Conservation (phyloP, 1,140 invertebrate genomes). For the Oreohelix idahoensis region DNA sequence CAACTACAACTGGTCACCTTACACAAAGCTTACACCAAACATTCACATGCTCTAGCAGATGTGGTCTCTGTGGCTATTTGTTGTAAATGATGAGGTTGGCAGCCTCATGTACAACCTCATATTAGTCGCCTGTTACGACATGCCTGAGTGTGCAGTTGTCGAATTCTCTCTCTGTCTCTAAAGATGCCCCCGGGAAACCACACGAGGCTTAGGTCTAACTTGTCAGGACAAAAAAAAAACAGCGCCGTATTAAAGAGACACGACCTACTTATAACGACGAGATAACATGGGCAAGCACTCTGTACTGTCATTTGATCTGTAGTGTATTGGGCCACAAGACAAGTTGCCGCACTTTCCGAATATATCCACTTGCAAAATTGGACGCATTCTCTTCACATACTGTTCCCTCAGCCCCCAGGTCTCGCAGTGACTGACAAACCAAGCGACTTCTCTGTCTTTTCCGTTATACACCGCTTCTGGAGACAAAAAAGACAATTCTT, state of each 20-base stretch:
- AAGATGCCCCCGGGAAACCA: too few species aligned
- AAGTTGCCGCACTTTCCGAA: slow-evolving; percentile 24
- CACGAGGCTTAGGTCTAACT: too few species aligned
- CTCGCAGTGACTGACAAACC: slow-evolving; percentile 36
- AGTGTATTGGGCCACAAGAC: slow-evolving; percentile 4
- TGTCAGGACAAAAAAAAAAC: too few species aligned
- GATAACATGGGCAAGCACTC: slow-evolving; percentile 21
- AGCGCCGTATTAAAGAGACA: neutral
- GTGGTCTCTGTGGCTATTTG: too few species aligned
- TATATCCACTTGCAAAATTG: neutral
- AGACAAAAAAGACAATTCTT: neutral
- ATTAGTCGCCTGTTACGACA: too few species aligned
- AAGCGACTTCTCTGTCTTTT: slow-evolving; percentile 17
- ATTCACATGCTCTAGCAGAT: too few species aligned
- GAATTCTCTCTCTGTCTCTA: too few species aligned
- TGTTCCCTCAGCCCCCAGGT: slow-evolving; percentile 14
- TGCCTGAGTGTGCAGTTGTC: too few species aligned
- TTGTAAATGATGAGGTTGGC: too few species aligned
- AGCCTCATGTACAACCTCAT: too few species aligned
- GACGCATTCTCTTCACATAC: slow-evolving; percentile 26
- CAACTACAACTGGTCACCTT: too few species aligned
- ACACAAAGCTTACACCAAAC: too few species aligned
- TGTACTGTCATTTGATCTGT: neutral
- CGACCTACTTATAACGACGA: slow-evolving; percentile 22
- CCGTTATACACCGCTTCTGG: neutral